phyloP scores from a whole-genome alignment of 2,797 vertebrate genomes.

The Gouania willdenowi region DNA sequence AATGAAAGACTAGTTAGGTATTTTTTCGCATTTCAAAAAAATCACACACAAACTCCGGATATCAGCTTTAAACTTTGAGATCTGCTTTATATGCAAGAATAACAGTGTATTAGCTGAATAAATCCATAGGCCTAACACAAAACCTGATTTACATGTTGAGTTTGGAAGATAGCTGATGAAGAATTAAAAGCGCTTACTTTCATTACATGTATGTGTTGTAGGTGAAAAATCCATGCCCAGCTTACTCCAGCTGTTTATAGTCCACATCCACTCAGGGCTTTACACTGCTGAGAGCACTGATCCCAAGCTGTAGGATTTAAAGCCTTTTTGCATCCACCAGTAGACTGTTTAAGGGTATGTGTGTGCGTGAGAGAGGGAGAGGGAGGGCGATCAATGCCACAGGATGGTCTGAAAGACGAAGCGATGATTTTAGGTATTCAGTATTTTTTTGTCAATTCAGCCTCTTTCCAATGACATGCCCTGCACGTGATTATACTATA shows the following conservation, averaged over 20 bases:
- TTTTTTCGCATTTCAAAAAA: no score
- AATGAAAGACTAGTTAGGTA: no score
- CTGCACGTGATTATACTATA: constrained; percentile 32
- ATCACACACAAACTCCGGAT: no score
- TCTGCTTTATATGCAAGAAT: no score
- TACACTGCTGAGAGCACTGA: neutral
- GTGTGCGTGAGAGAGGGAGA: neutral
- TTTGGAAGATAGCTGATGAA: no score
- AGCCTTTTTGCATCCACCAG: neutral
- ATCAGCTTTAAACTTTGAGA: no score
- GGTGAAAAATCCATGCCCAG: neutral
- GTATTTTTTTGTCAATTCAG: constrained; percentile 4
- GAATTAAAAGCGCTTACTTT: constrained; percentile 1
- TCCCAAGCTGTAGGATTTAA: constrained; percentile 2
- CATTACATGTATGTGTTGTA: constrained; percentile 14
- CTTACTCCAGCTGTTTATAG: constrained; percentile 3
- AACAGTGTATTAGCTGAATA: no score
- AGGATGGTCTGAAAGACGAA: neutral
- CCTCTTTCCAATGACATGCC: constrained; percentile 17
- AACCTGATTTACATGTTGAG: no score
- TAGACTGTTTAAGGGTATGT: no score
- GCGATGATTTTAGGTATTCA: constrained; percentile 21
- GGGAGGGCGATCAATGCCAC: neutral
- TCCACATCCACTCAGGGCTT: neutral
- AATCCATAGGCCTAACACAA: no score